phyloP scores from a whole-genome alignment of 2,113 vertebrate genomes.

The Trochalopteron elliotii region DNA sequence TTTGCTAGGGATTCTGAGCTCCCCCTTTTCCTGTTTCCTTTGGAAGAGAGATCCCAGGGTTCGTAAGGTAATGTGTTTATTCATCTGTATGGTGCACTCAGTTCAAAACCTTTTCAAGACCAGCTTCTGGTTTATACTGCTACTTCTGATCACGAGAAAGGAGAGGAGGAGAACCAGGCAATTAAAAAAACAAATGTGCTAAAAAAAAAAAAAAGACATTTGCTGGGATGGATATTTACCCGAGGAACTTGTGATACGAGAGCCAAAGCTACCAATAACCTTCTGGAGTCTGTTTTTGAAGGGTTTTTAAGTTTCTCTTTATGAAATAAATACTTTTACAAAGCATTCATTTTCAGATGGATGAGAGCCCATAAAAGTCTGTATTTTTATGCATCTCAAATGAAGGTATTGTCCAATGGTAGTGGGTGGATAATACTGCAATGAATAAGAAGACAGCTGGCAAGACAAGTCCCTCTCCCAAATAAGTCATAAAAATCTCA shows the following conservation, averaged over 20 bases:
- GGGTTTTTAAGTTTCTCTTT: background rate
- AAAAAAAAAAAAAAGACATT: background rate
- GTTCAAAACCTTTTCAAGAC: conserved; percentile 62
- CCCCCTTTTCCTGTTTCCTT: conserved; percentile 91
- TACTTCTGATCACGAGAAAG: conserved; percentile 33
- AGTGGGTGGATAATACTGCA: background rate
- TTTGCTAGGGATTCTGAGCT: conserved; percentile 86
- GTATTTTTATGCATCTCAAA: conserved; percentile 14
- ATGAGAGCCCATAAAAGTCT: background rate
- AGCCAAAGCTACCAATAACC: conserved; percentile 7
- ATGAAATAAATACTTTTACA: background rate
- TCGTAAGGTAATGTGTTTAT: conserved; percentile 90
- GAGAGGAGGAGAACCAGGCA: conserved; percentile 11
- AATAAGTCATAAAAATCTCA: background rate
- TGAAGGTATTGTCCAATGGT: background rate
- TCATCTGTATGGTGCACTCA: conserved; percentile 82
- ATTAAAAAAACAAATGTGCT: conserved; percentile 14
- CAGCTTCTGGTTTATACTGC: conserved; percentile 5
- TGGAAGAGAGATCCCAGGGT: conserved; percentile 81
- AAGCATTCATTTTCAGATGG: background rate
- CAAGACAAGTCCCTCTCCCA: background rate
- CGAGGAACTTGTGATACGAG: background rate
- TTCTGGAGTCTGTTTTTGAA: background rate
- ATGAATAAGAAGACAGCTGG: background rate
- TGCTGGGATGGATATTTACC: conserved; percentile 20